These are phyloP conservation scores for Speoplatyrhinus poulsoni DNA, from an alignment of 2,113 vertebrate species.

Conservation along the genomic window DNA sequence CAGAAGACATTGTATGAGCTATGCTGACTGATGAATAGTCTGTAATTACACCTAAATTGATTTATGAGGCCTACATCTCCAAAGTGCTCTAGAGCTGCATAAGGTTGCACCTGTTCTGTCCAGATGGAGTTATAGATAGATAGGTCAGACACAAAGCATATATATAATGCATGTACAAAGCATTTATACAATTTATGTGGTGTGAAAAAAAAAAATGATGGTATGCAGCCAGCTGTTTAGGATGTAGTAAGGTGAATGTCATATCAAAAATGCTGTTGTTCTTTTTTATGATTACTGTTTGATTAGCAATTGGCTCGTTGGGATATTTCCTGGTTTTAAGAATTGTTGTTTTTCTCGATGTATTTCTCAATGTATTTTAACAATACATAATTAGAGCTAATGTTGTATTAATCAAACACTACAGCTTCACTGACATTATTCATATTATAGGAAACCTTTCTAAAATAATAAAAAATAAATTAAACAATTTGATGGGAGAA, in stretches of 20 bases:
- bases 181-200: not conserved
- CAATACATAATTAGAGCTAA: too few species aligned
- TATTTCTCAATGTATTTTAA: too few species aligned
- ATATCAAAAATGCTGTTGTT: not conserved
- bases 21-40: conserved; percentile 65
- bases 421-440: too few species aligned
- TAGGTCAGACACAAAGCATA: conserved; percentile 51
- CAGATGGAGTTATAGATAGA: conserved; percentile 62
- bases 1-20: conserved; percentile 49
- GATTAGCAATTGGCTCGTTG: too few species aligned
- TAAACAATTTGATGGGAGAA: too few species aligned
- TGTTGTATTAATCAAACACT: too few species aligned
- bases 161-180: conserved; percentile 5
- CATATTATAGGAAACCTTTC: too few species aligned
- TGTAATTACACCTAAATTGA: conserved; percentile 75
- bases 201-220: not conserved
- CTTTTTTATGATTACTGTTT: not conserved
- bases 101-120: conserved; percentile 66
- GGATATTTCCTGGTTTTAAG: too few species aligned
- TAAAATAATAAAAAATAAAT: too few species aligned
- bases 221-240: not conserved
- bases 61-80: conserved; percentile 65
- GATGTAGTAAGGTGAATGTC: not conserved
- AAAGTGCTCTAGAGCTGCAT: conserved; percentile 40
- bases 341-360: too few species aligned